Base-by-base conservation (phyloP, 2,888 invertebrate species). In the Ophion obscuratus region DNA sequence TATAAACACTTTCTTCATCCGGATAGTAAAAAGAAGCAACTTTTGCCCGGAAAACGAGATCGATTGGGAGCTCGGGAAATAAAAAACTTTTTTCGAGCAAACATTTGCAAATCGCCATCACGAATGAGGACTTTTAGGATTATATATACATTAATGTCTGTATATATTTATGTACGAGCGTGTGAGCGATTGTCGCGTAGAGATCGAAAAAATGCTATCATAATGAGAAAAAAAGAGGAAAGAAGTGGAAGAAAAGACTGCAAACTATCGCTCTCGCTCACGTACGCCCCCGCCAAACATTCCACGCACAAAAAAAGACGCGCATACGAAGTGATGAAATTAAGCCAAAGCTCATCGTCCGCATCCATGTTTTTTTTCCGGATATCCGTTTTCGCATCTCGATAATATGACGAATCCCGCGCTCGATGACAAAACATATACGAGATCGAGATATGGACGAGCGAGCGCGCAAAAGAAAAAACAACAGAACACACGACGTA, bases 251-350 rank as follows among this genome's bases (percentile, higher is more conserved):
- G 64, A 57, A 47, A 36, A 73, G 24, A 24, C 67, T 10, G 36
- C 11, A 17, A 64, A 70, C 57, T 47, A 53, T 57, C 68, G 68
- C 70, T 64, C 14, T 66, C 31, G 11, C 76, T 61, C 80, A 76
- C 73, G 76, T 77, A 59, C 80, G 61, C 73, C 73, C 73, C 73
- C 83, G 77, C 80, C 73, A 77, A 83, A 76, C 67, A 83, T 86
- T 86, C 73, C 83, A 86, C 85, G 85, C 85, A 86, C 85, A 86
- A 86, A 86, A 86, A 78, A 83, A 83, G 80, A 73, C 85, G 74
- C 85, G 83, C 83, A 86, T 86, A 86, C 85, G 73, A 77, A 36
- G 71, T 64, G 66, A 53, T 64, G 73, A 76, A 83, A 62, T 61
- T 27, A 75, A 61, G 44, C 59, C 31, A n/a, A 57, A 75, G 57